Conservation (phyloP, 1,140 invertebrate species). For the Hyphantria cunea region DNA sequence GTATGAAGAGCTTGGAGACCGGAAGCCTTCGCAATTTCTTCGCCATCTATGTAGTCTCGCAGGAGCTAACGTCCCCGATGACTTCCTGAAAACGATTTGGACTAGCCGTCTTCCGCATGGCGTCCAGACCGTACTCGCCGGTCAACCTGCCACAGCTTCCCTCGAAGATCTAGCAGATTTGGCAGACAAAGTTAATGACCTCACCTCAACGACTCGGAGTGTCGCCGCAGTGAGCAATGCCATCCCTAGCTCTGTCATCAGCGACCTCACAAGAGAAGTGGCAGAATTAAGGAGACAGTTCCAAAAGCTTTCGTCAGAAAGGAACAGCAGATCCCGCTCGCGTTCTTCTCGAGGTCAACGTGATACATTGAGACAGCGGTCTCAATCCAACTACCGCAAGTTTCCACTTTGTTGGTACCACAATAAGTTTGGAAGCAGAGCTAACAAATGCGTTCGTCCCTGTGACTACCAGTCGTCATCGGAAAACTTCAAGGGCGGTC, state of each 20-base stretch:
- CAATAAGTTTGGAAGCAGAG: background rate
- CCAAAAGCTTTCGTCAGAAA: background rate
- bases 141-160: background rate
- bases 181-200: background rate
- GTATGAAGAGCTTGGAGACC: slow-evolving; percentile 3
- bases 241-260: background rate
- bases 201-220: background rate
- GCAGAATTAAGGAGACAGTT: background rate
- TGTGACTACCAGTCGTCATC: slow-evolving; percentile 13
- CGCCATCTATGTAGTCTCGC: slow-evolving; percentile 8
- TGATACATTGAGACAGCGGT: background rate
- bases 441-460: slow-evolving; percentile 1
- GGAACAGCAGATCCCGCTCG: background rate
- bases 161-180: background rate
- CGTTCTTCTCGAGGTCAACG: background rate
- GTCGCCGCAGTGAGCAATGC: background rate
- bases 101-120: background rate
- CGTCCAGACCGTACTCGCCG: background rate
- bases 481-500: slow-evolving; percentile 12
- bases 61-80: background rate
- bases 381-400: slow-evolving; percentile 1
- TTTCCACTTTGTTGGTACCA: slow-evolving; percentile 17
- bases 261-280: background rate
- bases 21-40: slow-evolving; percentile 17
- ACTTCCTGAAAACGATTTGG: background rate